Conservation (phyloP, 92 coral and sea anemone species). For the Porites lobata region DNA sequence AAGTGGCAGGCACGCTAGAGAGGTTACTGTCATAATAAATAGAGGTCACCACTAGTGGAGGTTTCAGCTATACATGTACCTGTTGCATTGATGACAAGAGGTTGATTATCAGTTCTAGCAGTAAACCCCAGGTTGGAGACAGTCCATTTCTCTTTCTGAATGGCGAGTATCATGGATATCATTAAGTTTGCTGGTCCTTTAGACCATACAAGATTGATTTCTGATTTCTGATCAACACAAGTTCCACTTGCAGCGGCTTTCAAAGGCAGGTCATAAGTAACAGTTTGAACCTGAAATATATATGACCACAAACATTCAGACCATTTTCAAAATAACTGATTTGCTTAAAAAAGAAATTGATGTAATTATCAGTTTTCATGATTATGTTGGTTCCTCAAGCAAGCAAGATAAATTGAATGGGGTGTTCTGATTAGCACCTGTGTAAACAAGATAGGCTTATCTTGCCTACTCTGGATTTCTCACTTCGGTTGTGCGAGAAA, state of each 20-base stretch:
- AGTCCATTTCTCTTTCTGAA: slow-evolving; percentile 1
- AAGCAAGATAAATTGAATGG: no score
- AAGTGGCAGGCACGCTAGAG: no score
- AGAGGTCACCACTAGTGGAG: no score
- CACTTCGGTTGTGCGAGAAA: no score
- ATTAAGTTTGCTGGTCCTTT: neutral
- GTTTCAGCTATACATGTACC: neutral
- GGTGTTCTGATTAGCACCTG: no score
- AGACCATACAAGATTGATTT: slow-evolving; percentile 22
- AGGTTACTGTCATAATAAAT: no score
- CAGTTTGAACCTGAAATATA: neutral
- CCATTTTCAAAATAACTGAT: no score
- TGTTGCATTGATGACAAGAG: slow-evolving; percentile 22
- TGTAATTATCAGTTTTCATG: no score
- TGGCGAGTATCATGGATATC: slow-evolving; percentile 2
- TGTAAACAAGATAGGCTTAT: no score
- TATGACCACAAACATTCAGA: neutral
- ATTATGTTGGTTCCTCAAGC: no score
- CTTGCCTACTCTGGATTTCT: no score
- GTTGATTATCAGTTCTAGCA: neutral
- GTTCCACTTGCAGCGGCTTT: slow-evolving; percentile 36
- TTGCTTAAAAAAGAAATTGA: no score
- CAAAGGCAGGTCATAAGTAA: slow-evolving; percentile 7
- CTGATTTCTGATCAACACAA: slow-evolving; percentile 8
- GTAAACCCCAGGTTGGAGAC: slow-evolving; percentile 6